Evolutionary conservation across 2,113 vertebrate genomes (phyloP), one percentile per base, ranked within the genome.

Genomic region (Lasiurus cinereus): DNA sequence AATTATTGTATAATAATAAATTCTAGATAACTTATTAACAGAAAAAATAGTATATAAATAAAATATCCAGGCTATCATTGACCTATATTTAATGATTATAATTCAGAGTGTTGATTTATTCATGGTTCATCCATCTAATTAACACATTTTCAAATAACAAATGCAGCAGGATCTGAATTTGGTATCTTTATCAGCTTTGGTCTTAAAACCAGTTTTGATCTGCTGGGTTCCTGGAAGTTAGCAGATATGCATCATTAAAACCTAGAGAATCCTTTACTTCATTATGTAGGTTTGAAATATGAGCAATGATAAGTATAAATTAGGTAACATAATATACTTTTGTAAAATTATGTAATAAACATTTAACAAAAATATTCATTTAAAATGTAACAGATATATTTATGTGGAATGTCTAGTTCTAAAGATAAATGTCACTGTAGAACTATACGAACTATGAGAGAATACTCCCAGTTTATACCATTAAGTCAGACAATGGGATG

Each of bases 351-450:
- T 21, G 73, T 88, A 74, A n/a, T 29, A 69, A 73, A 73, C 24
- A 66, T 36, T 85, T 54, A 54, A 52, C 29, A 88, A 27, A 91
- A 89, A 78, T 43, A 54, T 69, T 74, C 18, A 43, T 73, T 83
- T 93, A 67, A 56, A 82, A 66, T 16, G 46, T 83, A 56, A 43
- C 31, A 72, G 16, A 64, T 72, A 67, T 50, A 9, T 64, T 86
- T 54, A 62, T 80, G 8, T 86, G 72, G 87, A 87, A 90, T 66
- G 24, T 78, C 24, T 79, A 43, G 29, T 87, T 94, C 54, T 83
- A 74, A 46, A 79, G n/a, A 80, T n/a, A 93, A 80, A 80, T 88
- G 78, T 39, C 15, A 88, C 9, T 52, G 8, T 48, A 67, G 67
- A 72, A 56, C 90, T 87, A 36, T 69, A 50, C 5, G 84, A 69